These are phyloP conservation scores for Microtus californicus DNA, from an alignment of 2,797 vertebrate genomes.

Conservation along the genomic window DNA sequence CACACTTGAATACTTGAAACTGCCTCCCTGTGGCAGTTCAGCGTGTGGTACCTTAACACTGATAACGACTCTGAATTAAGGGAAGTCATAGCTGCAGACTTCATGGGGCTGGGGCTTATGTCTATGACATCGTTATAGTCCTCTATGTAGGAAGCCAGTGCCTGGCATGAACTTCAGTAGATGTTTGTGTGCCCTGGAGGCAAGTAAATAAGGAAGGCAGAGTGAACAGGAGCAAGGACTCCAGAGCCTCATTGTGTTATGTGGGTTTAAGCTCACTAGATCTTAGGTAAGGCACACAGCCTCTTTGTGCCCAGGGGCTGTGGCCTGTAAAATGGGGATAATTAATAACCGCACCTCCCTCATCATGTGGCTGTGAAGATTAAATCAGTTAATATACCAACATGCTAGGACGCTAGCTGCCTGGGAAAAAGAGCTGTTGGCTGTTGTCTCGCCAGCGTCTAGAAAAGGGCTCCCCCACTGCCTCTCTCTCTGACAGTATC, in stretches of 20 bases:
- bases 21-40: background rate
- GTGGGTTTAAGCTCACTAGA: background rate
- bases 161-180: background rate
- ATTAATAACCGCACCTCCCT: background rate
- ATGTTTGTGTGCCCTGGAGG: background rate
- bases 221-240: background rate
- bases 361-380: background rate
- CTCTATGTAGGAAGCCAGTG: background rate
- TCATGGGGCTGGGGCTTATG: background rate
- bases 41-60: background rate
- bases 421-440: background rate
- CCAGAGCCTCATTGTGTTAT: background rate
- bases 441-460: background rate
- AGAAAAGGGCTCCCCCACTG: background rate
- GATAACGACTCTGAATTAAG: background rate
- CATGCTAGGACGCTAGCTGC: background rate
- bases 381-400: constrained; percentile 23
- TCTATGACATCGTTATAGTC: background rate
- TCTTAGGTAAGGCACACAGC: background rate
- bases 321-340: constrained; percentile 24
- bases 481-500: background rate
- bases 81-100: background rate
- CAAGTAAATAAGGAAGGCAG: background rate
- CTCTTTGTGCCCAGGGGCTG: constrained; percentile 9
- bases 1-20: background rate